These are phyloP conservation scores for Incurvaria masculella DNA, from an alignment of 2,888 invertebrate species.

Conservation along the genomic window DNA sequence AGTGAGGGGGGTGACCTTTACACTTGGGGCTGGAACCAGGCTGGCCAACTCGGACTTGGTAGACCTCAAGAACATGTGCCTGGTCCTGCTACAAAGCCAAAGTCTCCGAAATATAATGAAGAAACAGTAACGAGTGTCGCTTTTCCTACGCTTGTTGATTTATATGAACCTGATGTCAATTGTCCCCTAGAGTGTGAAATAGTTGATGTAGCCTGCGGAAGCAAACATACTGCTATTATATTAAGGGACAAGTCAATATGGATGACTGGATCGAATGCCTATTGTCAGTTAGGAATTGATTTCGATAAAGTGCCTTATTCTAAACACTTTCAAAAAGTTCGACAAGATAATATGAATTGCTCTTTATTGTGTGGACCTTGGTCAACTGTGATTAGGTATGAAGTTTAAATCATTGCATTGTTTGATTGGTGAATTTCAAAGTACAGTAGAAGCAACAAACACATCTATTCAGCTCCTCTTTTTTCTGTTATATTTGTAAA, in stretches of 20 bases:
- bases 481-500: too few species aligned
- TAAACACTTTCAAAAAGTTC: slow-evolving; percentile 29
- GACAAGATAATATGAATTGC: slow-evolving; percentile 21
- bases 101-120: slow-evolving; percentile 8
- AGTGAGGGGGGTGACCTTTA: slow-evolving; percentile 81
- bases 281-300: slow-evolving; percentile 68
- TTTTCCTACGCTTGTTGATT: slow-evolving; percentile 35
- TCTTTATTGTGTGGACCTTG: slow-evolving; percentile 36
- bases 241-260: slow-evolving; percentile 66
- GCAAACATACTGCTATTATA: slow-evolving; percentile 68
- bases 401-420: too few species aligned
- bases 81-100: slow-evolving; percentile 18
- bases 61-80: slow-evolving; percentile 26
- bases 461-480: too few species aligned
- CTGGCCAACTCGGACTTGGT: slow-evolving; percentile 84
- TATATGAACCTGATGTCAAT: slow-evolving; percentile 35
- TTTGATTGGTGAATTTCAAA: too few species aligned
- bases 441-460: too few species aligned
- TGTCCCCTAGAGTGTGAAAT: slow-evolving; percentile 46
- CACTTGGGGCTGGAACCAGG: slow-evolving; percentile 89
- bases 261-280: slow-evolving; percentile 79
- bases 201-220: slow-evolving; percentile 69
- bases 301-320: slow-evolving; percentile 24
- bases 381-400: slow-evolving; percentile 26
- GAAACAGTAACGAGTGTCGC: slow-evolving; percentile 26